Base-by-base conservation (phyloP, 2,797 vertebrate genomes). In the Neostethus bicornis region DNA sequence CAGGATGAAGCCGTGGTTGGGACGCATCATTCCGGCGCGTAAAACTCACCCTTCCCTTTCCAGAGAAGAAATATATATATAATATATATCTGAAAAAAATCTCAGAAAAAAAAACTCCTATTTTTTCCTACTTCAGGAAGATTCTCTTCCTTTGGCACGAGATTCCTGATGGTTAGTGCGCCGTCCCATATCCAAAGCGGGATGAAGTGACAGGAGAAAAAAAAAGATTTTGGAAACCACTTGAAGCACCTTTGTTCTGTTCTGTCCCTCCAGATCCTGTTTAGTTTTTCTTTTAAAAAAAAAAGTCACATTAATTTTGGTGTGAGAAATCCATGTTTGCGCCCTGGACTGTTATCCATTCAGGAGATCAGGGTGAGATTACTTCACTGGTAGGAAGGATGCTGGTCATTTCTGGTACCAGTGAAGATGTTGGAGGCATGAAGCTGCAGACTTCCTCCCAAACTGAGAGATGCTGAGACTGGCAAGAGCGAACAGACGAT, bases 1-100 rank as follows among this genome's bases (percentile, higher is more conserved):
- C 80, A 92, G 77, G 84, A 92, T 86, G 87, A 93, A 91, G 77
- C 92, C 81, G 80, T 83, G 89, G 77, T 87, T 89, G 83, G 90
- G 82, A 87, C 89, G 89, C 92, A 92, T 92, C 88, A 83, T 92
- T 84, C 76, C 87, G 84, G 83, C 73, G 85, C 89, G 83, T 83
- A 66, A 85, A 84, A 65, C 62, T 73, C 70, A 65, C 65, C 70
- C 66, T 72, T 63, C 70, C 75, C 66, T 70, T 63, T 71, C 80
- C 60, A 72, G 72, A 57, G 46, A 38, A 10, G 28, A 50, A 44
- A 35, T 34, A 5, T 8, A 1, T 28, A 12, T 34, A 21, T 11
- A 17, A 16, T 44, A 16, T 14, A 26, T 12, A 9, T 41, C 35
- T 24, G 19, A 16, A n/a, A 57, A 12, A 31, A 39, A 10, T 25